Evolutionary conservation across 2,888 invertebrate species (phyloP).

Genomic region (Unio pictorum): DNA sequence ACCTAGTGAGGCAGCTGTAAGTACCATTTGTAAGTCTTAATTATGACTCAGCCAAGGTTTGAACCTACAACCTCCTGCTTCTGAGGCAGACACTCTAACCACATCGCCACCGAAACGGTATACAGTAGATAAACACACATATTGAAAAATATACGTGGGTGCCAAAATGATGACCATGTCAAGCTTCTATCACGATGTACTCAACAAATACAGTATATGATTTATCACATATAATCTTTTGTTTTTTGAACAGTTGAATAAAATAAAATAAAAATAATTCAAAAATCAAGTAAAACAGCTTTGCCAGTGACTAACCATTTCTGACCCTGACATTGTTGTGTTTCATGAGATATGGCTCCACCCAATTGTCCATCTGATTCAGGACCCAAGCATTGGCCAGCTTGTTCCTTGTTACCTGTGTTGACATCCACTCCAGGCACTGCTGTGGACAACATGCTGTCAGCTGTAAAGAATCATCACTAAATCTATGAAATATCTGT

Average conservation of each 20-base stretch:
- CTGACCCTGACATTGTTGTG: conserved; percentile 89
- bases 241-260: not conserved
- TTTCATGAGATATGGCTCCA: conserved; percentile 89
- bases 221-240: not conserved
- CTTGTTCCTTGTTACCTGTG: conserved; percentile 83
- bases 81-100: too few relatives aligned
- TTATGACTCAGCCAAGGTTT: too few relatives aligned
- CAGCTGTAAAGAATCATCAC: conserved; percentile 49
- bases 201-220: too few relatives aligned
- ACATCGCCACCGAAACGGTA: too few relatives aligned
- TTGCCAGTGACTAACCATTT: conserved; percentile 76
- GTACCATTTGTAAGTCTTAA: too few relatives aligned
- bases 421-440: conserved; percentile 88
- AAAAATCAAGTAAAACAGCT: not conserved
- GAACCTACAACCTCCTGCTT: too few relatives aligned
- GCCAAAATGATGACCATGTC: too few relatives aligned
- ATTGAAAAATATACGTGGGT: too few relatives aligned
- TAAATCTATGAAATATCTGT: too few relatives aligned
- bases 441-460: conserved; percentile 93
- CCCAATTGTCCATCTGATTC: conserved; percentile 92
- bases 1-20: too few relatives aligned
- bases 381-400: conserved; percentile 92
- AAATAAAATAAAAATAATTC: not conserved
- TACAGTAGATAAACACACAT: too few relatives aligned
- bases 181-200: too few relatives aligned